Evolutionary conservation across 2,888 invertebrate species (phyloP).

Genomic region (Calameuta filiformis): DNA sequence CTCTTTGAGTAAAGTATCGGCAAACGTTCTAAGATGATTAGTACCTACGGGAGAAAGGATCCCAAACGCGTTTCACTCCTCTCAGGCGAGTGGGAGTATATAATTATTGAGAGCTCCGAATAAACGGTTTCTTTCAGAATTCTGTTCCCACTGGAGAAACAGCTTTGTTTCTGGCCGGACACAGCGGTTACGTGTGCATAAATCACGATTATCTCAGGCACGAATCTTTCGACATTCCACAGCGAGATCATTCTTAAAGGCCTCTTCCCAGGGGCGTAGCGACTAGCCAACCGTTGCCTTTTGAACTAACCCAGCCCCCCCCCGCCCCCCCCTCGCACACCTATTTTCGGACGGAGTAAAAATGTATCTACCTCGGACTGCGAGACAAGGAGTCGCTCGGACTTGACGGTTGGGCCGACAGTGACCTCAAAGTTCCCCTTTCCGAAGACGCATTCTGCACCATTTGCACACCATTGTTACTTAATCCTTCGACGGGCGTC

Average conservation of each 20-base stretch:
- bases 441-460: slow-evolving; percentile 73
- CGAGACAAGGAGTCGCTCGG: slow-evolving; percentile 52
- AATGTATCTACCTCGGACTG: slow-evolving; percentile 56
- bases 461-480: slow-evolving; percentile 69
- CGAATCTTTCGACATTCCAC: background rate
- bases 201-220: background rate
- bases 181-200: background rate
- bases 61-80: too few species aligned
- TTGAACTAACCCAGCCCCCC: background rate
- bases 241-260: background rate
- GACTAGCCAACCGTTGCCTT: background rate
- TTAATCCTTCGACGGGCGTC: slow-evolving; percentile 59
- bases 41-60: too few species aligned
- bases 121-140: too few species aligned
- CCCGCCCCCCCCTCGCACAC: too few species aligned
- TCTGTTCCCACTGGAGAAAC: too few species aligned
- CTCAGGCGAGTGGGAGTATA: too few species aligned
- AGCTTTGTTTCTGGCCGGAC: too few species aligned
- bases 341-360: background rate
- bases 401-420: slow-evolving; percentile 67
- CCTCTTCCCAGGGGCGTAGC: background rate
- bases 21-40: too few species aligned
- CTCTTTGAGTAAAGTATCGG: too few species aligned
- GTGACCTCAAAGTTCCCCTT: slow-evolving; percentile 71
- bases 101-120: too few species aligned